A percentile compares a stretch with the other conserved stretches of the same genome.
Evolutionary conservation across 2,888 invertebrate genomes (phyloP).

Genomic region (Capitulum mitella): DNA sequence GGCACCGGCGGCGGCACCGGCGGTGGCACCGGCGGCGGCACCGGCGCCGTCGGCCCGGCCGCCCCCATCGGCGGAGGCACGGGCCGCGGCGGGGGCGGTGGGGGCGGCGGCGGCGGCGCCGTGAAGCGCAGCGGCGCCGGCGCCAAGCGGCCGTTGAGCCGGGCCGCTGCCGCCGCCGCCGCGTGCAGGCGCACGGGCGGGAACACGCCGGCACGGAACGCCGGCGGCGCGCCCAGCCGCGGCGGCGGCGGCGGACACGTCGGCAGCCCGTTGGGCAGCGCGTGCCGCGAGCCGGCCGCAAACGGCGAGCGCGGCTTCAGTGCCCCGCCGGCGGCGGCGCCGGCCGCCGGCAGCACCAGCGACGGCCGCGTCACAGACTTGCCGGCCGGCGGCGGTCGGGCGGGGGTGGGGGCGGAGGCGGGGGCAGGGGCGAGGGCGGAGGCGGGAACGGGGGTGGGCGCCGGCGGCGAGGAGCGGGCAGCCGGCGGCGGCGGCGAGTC

Average conservation of each 20-base stretch:
- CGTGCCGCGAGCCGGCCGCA: conserved; percentile 16
- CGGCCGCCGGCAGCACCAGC: background rate
- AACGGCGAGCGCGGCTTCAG: conserved; percentile 9
- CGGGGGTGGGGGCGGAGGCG: too few species aligned
- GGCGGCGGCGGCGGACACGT: conserved; percentile 26
- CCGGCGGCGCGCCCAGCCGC: conserved; percentile 17
- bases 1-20: background rate
- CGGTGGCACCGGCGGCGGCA: background rate
- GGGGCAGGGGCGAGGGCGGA: too few species aligned
- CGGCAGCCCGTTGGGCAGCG: conserved; percentile 24
- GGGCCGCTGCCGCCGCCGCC: conserved; percentile 1
- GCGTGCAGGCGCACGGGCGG: conserved; percentile 19
- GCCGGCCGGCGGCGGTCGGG: background rate
- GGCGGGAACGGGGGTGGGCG: too few species aligned
- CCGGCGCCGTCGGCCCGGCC: background rate
- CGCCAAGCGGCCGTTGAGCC: background rate
- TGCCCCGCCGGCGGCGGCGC: background rate
- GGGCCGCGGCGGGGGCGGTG: background rate
- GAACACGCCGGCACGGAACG: background rate
- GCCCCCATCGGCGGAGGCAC: background rate
- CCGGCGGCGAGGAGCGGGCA: background rate
- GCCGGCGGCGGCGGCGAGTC: conserved; percentile 4
- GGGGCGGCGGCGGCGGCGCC: background rate
- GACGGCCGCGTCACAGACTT: background rate
- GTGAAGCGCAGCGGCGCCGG: background rate